These are phyloP conservation scores for Diuraphis noxia DNA, from an alignment of 1,140 invertebrate genomes.

Conservation along the genomic window DNA sequence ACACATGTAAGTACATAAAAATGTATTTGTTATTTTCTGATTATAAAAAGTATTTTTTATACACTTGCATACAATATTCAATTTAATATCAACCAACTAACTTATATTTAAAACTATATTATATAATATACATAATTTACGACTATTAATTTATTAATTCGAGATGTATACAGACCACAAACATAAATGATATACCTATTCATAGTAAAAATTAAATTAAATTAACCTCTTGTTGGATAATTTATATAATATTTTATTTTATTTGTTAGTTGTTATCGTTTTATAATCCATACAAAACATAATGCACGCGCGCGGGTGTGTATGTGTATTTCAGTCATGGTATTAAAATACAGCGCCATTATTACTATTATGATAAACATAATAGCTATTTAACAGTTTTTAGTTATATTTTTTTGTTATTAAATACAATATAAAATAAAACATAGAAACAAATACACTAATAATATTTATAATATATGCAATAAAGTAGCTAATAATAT, in stretches of 20 bases:
- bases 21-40: not conserved
- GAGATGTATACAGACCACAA: not conserved
- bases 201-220: not conserved
- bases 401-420: not conserved
- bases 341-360: not conserved
- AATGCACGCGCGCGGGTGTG: no score
- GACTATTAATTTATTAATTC: not conserved
- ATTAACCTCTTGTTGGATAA: not conserved
- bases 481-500: constrained; percentile 4
- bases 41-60: not conserved
- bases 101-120: not conserved
- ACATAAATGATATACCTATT: not conserved
- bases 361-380: not conserved
- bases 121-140: not conserved
- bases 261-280: not conserved
- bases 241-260: not conserved
- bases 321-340: not conserved
- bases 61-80: not conserved
- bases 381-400: not conserved
- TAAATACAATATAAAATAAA: not conserved
- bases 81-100: not conserved
- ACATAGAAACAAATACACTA: not conserved
- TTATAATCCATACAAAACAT: not conserved
- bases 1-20: not conserved
- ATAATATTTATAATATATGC: not conserved